Base-by-base conservation (phyloP, 2,797 vertebrate species). In the Catharus ustulatus region DNA sequence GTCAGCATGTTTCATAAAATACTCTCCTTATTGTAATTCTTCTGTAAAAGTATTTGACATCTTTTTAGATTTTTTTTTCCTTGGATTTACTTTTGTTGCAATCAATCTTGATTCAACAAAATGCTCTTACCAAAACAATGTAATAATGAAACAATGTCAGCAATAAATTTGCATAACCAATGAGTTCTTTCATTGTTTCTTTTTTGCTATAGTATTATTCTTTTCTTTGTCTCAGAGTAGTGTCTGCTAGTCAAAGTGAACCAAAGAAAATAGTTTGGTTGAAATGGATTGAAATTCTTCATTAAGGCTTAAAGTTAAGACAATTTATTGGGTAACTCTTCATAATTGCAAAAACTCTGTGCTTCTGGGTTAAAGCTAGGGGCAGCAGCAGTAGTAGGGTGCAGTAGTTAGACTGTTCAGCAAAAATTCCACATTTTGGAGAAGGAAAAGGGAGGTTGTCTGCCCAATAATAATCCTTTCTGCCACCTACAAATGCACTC, bases 101-200 rank as follows among this genome's bases (percentile, higher is more conserved):
- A 73, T 95, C 82, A 59, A 54, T 91, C 72, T 74, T 80, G 43
- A 58, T 86, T 79, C 61, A 91, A 84, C 66, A 30, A 71, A 90
- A 93, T 34, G 42, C 61, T 84, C 74, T 74, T 68, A 66, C 76
- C 40, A 68, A 79, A 93, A 83, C 73, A 95, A 86, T 96, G 93
- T 90, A 96, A 97, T 96, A 94, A 73, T 84, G 78, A 90, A 96
- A 96, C 81, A 93, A 90, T 95, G 93, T 69, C 15, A 46, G 66
- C 57, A 75, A 61, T 84, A 91, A 84, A 93, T 97, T 95, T 94
- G 82, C 80, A 90, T 91, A 93, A 81, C 71, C 80, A 92, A 79
- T 86, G 90, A 88, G 38, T 89, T 93, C 40, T 90, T 83, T 80
- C 48, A 92, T 88, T 89, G 71, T 94, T 90, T 92, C 79, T 59